Conservation (phyloP, 2,888 invertebrate genomes). For the Barypeithes pellucidus region DNA sequence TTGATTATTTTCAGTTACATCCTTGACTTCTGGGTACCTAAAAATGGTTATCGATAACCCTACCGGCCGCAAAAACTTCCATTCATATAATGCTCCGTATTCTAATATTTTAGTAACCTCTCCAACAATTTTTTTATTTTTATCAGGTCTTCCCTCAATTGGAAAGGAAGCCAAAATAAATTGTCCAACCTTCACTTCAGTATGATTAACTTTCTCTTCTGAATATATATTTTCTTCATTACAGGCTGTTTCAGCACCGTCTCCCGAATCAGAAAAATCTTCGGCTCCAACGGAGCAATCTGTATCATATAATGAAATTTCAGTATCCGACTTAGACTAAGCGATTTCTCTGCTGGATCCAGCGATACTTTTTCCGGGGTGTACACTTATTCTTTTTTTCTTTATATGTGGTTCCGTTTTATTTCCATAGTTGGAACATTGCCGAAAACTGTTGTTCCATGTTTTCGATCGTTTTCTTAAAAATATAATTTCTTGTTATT, state of each 20-base stretch:
- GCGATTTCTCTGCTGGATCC: not conserved
- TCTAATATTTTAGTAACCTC: not conserved
- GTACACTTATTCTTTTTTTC: conserved; percentile 2
- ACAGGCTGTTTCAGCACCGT: not conserved
- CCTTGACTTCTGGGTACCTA: not conserved
- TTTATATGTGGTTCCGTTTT: not conserved
- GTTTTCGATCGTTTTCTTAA: too few relatives aligned
- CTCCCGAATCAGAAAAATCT: not conserved
- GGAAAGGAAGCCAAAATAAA: conserved; percentile 4
- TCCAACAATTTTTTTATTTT: not conserved
- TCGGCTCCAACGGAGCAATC: not conserved
- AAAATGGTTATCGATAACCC: not conserved
- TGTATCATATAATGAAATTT: conserved; percentile 8
- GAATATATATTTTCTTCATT: not conserved
- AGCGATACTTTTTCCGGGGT: not conserved
- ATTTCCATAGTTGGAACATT: too few relatives aligned
- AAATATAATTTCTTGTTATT: too few relatives aligned
- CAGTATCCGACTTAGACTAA: not conserved
- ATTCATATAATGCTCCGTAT: not conserved
- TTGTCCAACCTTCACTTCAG: not conserved
- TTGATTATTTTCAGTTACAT: not conserved
- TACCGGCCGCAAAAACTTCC: not conserved
- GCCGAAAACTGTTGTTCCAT: too few relatives aligned
- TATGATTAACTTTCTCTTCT: not conserved
- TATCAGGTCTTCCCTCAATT: not conserved